Evolutionary conservation across 2,113 vertebrate species (phyloP).

Genomic region (Pomatorhinus ruficollis): DNA sequence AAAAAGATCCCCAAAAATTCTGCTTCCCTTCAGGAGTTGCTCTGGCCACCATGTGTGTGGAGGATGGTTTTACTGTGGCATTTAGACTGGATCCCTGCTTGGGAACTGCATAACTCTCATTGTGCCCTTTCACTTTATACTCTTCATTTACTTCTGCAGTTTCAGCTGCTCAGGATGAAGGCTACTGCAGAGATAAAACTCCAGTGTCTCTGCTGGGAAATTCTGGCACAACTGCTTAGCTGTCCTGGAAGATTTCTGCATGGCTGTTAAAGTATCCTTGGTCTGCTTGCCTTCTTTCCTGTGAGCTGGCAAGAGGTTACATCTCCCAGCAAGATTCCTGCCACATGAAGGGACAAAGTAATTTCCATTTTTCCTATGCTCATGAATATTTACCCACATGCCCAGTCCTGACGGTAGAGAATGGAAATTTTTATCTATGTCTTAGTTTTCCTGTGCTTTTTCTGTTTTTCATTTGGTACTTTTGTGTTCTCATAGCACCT

Average conservation of each 20-base stretch:
- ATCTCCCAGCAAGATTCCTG: not conserved
- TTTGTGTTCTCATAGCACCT: not conserved
- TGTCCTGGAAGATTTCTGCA: not conserved
- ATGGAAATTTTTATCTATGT: not conserved
- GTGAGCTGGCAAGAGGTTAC: not conserved
- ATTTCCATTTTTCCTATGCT: not conserved
- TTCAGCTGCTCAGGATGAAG: not conserved
- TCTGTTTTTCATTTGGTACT: not conserved
- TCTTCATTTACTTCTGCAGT: not conserved
- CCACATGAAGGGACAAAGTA: accelerated
- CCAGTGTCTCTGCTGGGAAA: not conserved
- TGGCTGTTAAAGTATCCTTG: not conserved
- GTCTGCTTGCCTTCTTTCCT: not conserved
- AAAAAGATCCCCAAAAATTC: not conserved
- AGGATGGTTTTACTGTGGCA: not conserved
- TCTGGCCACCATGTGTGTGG: not conserved
- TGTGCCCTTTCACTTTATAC: not conserved
- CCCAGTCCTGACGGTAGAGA: not conserved
- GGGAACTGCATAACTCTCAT: not conserved
- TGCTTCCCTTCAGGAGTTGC: not conserved
- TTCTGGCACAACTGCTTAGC: not conserved
- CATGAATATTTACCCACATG: not conserved
- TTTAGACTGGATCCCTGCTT: not conserved
- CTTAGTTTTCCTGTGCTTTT: not conserved
- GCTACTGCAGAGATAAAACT: not conserved